phyloP scores from a whole-genome alignment of 2,797 vertebrate species.

The Tenualosa thibaudeaui region DNA sequence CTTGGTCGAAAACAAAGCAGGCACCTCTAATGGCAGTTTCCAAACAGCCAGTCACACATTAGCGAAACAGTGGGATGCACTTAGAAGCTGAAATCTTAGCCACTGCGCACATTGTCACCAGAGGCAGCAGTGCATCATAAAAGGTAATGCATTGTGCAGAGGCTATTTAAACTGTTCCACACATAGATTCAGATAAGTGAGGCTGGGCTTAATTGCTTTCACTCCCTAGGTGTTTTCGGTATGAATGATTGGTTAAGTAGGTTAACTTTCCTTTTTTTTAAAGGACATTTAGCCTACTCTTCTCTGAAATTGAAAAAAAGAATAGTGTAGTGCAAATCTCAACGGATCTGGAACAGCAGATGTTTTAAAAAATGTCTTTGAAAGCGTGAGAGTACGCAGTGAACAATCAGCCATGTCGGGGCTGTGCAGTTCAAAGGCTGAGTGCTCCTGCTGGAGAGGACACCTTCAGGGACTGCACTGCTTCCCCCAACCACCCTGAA shows the following conservation, averaged over 20 bases:
- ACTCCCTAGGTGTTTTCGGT: conserved; percentile 2
- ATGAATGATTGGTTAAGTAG: conserved; percentile 18
- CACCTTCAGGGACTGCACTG: conserved; percentile 18
- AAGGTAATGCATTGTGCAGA: conserved; percentile 14
- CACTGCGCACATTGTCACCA: background rate
- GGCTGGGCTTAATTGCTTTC: conserved; percentile 15
- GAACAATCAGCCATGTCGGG: conserved; percentile 16
- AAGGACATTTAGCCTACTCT: conserved; percentile 10
- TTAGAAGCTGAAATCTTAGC: background rate
- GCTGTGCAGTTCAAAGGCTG: conserved; percentile 40
- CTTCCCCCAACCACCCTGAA: background rate
- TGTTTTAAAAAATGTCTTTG: conserved; percentile 23
- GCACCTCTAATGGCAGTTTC: background rate
- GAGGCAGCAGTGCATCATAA: conserved; percentile 13
- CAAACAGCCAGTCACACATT: background rate
- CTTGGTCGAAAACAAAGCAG: background rate
- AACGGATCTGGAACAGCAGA: background rate
- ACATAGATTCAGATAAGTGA: conserved; percentile 19
- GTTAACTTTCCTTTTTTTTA: conserved; percentile 1
- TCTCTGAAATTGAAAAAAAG: background rate
- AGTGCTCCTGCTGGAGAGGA: conserved; percentile 55
- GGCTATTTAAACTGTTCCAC: conserved; percentile 22
- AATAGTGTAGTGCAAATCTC: conserved; percentile 14
- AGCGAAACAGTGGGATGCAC: background rate
- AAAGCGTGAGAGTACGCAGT: background rate